Conservation (phyloP, 2,888 invertebrate genomes). For the Archips xylosteana region DNA sequence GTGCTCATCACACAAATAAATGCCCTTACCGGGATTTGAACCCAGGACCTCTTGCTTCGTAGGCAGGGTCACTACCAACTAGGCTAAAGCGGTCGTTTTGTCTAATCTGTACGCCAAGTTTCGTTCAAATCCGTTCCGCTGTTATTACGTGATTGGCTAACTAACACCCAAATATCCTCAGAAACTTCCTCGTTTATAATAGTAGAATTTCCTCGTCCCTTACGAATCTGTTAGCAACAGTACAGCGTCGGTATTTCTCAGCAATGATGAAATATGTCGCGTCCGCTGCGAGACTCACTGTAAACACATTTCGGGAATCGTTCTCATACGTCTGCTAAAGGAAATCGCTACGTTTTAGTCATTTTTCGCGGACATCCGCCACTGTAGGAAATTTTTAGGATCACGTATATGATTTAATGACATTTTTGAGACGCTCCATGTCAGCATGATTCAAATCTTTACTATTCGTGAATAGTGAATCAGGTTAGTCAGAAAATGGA, state of each 20-base stretch:
- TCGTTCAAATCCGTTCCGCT: too few relatives aligned
- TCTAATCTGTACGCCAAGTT: too few relatives aligned
- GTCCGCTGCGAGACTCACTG: constrained; percentile 74
- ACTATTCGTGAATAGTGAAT: too few relatives aligned
- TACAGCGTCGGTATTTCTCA: constrained; percentile 69
- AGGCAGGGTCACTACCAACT: too few relatives aligned
- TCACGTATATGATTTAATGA: constrained; percentile 14
- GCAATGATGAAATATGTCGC: constrained; percentile 81
- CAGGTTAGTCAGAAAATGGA: too few relatives aligned
- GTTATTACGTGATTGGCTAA: too few relatives aligned
- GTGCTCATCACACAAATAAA: too few relatives aligned
- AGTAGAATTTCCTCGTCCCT: background rate
- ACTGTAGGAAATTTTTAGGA: constrained; percentile 55
- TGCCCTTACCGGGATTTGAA: too few relatives aligned
- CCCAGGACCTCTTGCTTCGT: too few relatives aligned
- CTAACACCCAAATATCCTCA: too few relatives aligned
- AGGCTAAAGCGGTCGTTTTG: too few relatives aligned
- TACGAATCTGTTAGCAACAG: constrained; percentile 44
- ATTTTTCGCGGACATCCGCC: constrained; percentile 63
- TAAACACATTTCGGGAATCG: constrained; percentile 83
- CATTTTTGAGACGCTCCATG: constrained; percentile 8
- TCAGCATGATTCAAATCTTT: background rate
- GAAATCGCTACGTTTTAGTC: constrained; percentile 71
- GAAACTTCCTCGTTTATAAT: background rate
- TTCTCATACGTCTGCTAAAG: constrained; percentile 65